Base-by-base conservation (phyloP, 1,140 invertebrate species). In the Bombus consobrinus region DNA sequence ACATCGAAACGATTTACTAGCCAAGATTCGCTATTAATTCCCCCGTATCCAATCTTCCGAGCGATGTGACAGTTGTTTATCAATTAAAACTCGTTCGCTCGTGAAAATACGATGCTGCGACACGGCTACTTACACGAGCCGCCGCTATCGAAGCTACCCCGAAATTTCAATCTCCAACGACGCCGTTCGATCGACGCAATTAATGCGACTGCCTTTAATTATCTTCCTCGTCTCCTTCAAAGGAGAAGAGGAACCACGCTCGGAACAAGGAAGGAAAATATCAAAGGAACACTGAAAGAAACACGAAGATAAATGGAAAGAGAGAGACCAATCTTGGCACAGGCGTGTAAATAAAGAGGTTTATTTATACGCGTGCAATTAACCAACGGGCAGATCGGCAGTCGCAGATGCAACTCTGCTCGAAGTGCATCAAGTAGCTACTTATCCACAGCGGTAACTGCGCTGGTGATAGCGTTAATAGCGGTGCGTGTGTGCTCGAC, bases 341-440 rank as follows among this genome's bases (percentile, higher is more conserved):
- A 47, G 77, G 43, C 66, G 80, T 87, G 88, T 86, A 89, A 89
- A 87, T 90, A 87, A 89, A 87, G 80, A 82, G 78, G 85, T 89
- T 84, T 87, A 89, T 89, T 90, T 89, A 87, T 90, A 90, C 81
- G 79, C 79, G 34, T 69, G 88, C 88, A 89, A 89, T 89, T 89
- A 88, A 88, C 77, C 73, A 41, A 64, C 28, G 80, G 59, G 77
- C 64, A 86, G 39, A 86, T 75, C 83, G 73, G 39, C 43, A 68
- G 72, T 81, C 47, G 83, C 81, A 89, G 85, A 89, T 87, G 79
- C 64, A 86, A 82, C 57, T 28, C 43, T 53, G 75, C 66, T 69
- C 72, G n/a, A 66, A 86, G 83, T 86, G 87, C 73, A 86, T 89
- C 78, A 77, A 87, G 76, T 34, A 84, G 81, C 88, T 87, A 84